Percentiles rank a stretch among this genome's conserved stretches.
These are phyloP conservation scores for Leptinotarsa haldemani DNA, from an alignment of 2,888 invertebrate species.

Conservation along the genomic window DNA sequence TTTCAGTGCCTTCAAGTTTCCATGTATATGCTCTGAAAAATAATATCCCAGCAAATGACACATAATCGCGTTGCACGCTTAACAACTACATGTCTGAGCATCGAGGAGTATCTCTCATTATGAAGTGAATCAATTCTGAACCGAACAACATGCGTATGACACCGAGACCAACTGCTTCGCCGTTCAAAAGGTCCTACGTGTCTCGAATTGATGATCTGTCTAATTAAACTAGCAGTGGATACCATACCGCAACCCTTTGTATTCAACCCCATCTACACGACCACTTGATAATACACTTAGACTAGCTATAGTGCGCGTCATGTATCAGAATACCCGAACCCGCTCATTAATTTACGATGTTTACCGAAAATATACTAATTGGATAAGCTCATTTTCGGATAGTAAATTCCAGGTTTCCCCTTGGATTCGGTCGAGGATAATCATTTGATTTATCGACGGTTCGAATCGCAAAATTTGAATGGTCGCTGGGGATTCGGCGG, in stretches of 20 bases:
- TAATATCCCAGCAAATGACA: too few species aligned
- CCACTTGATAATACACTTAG: constrained; percentile 48
- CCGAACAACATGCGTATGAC: constrained; percentile 24
- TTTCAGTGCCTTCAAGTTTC: too few species aligned
- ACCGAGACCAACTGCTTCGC: constrained; percentile 20
- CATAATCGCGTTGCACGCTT: too few species aligned
- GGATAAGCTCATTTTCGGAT: constrained; percentile 43
- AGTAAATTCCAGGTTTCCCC: constrained; percentile 42
- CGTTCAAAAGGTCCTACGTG: constrained; percentile 46
- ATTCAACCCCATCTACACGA: constrained; percentile 42
- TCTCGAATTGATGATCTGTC: constrained; percentile 54
- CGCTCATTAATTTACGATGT: constrained; percentile 40
- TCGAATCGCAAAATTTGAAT: constrained; percentile 35
- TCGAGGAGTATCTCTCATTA: not conserved
- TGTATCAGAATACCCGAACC: constrained; percentile 26
- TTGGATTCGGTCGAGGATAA: constrained; percentile 28
- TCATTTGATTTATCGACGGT: constrained; percentile 36
- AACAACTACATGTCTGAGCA: too few species aligned
- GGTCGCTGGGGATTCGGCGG: constrained; percentile 4
- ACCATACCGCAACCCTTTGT: constrained; percentile 46
- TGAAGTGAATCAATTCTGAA: constrained; percentile 2
- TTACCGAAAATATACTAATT: constrained; percentile 44
- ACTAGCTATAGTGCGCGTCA: constrained; percentile 40
- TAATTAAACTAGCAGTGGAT: constrained; percentile 53
- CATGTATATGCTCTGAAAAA: too few species aligned